phyloP scores from a whole-genome alignment of 92 coral and sea anemone genomes.

The Montipora capitata region DNA sequence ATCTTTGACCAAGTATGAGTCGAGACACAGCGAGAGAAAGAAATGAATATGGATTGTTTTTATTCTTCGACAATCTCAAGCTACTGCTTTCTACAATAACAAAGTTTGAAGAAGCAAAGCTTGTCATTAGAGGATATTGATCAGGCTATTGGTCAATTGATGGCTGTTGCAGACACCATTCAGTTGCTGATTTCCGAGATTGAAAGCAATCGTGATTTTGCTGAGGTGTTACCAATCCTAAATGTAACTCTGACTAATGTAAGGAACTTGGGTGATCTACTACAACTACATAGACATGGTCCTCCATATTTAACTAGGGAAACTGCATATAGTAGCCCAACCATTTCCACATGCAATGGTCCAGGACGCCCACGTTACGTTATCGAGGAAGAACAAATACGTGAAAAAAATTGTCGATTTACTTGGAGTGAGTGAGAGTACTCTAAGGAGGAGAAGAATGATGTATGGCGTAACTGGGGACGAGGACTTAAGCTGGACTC shows the following conservation, averaged over 20 bases:
- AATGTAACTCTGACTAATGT: no score
- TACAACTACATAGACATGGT: not conserved
- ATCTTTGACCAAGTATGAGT: not conserved
- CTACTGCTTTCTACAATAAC: no score
- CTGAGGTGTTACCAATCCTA: not conserved
- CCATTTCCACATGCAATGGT: no score
- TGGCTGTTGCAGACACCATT: slow-evolving; percentile 39
- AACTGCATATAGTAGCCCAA: not conserved
- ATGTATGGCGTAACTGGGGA: slow-evolving; percentile 48
- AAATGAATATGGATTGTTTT: not conserved
- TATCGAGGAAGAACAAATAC: no score
- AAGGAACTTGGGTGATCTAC: not conserved
- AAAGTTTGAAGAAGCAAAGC: not conserved
- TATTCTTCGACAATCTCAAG: no score
- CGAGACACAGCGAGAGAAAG: not conserved
- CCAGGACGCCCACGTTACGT: no score
- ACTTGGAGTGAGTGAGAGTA: slow-evolving; percentile 60
- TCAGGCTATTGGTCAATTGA: slow-evolving; percentile 9
- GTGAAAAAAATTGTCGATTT: not conserved
- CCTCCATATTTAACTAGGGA: not conserved
- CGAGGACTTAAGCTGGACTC: slow-evolving; percentile 55
- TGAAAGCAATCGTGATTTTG: not conserved
- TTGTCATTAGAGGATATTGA: slow-evolving; percentile 16
- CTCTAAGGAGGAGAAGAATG: slow-evolving; percentile 59
- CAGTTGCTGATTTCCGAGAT: slow-evolving; percentile 6